phyloP scores from a whole-genome alignment of 2,113 vertebrate genomes.

The Seriola quinqueradiata region DNA sequence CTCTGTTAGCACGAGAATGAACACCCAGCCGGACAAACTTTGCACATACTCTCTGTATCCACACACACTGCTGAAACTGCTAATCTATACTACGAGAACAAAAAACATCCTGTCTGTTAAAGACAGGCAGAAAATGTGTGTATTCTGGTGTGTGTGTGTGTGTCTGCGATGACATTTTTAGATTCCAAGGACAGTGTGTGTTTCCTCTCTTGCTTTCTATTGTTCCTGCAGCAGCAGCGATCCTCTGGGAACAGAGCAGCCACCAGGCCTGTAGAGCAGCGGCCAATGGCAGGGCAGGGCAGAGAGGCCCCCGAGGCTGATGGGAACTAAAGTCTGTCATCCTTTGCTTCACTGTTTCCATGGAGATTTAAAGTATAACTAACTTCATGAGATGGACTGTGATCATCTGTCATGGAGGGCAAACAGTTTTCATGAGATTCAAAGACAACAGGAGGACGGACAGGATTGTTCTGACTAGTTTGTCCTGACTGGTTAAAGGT shows the following conservation, averaged over 20 bases:
- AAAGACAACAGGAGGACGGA: neutral
- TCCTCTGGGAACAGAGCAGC: slow-evolving; percentile 57
- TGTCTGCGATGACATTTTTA: slow-evolving; percentile 80
- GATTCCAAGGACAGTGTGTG: slow-evolving; percentile 85
- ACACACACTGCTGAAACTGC: slow-evolving; percentile 11
- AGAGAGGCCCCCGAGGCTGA: slow-evolving; percentile 23
- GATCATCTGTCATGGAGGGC: neutral
- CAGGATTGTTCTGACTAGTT: neutral
- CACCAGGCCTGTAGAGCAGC: slow-evolving; percentile 29
- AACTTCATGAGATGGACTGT: neutral
- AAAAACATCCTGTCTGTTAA: slow-evolving; percentile 63
- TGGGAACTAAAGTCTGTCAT: slow-evolving; percentile 28
- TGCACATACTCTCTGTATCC: neutral
- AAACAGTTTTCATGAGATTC: neutral
- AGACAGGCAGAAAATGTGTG: slow-evolving; percentile 24
- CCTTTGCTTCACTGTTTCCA: slow-evolving; percentile 17
- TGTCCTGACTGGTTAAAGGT: neutral
- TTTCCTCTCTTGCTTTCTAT: slow-evolving; percentile 82
- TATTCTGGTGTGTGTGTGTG: slow-evolving; percentile 33
- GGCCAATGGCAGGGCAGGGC: slow-evolving; percentile 43
- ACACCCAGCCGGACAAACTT: slow-evolving; percentile 44
- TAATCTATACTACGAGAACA: slow-evolving; percentile 54
- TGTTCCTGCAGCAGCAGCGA: slow-evolving; percentile 75
- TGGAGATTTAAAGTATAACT: slow-evolving; percentile 20
- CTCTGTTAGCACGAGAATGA: neutral